These are phyloP conservation scores for Amphiprion percula DNA, from an alignment of 2,113 vertebrate genomes.

Conservation along the genomic window DNA sequence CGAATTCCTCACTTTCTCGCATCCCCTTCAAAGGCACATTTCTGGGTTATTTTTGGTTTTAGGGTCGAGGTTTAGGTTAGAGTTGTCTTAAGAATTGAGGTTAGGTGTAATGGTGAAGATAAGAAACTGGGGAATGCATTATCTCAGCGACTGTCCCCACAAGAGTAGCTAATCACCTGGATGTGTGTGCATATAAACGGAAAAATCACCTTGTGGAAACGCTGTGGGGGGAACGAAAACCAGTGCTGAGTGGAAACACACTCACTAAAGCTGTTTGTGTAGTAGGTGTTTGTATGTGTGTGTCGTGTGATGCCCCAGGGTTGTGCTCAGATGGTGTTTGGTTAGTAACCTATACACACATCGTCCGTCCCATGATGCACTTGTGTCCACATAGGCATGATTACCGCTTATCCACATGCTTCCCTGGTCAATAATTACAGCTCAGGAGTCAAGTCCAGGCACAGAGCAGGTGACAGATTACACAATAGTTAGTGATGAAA, in stretches of 20 bases:
- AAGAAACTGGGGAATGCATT: too few relatives aligned
- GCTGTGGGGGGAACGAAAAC: neutral
- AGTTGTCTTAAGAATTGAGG: too few relatives aligned
- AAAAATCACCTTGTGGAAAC: constrained; percentile 58
- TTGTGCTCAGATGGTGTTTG: constrained; percentile 52
- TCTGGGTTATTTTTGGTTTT: too few relatives aligned
- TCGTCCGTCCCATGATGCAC: constrained; percentile 46
- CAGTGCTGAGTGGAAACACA: constrained; percentile 58
- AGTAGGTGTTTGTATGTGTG: neutral
- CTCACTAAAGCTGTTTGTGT: constrained; percentile 66
- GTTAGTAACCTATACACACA: constrained; percentile 43
- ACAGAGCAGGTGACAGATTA: too few relatives aligned
- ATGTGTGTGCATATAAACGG: constrained; percentile 10
- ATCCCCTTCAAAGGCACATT: too few relatives aligned
- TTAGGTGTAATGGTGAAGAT: too few relatives aligned
- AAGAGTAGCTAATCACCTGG: too few relatives aligned
- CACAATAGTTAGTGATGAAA: too few relatives aligned
- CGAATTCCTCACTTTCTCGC: too few relatives aligned
- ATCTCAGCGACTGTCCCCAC: too few relatives aligned
- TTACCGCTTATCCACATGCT: constrained; percentile 25
- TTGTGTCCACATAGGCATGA: constrained; percentile 32
- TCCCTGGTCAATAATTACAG: constrained; percentile 39
- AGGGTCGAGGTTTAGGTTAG: too few relatives aligned
- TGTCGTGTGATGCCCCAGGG: constrained; percentile 42
- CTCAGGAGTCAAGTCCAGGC: neutral